Evolutionary conservation across 2,888 invertebrate species (phyloP), one percentile per base, ranked within the genome.

Genomic region (Callosobruchus maculatus): DNA sequence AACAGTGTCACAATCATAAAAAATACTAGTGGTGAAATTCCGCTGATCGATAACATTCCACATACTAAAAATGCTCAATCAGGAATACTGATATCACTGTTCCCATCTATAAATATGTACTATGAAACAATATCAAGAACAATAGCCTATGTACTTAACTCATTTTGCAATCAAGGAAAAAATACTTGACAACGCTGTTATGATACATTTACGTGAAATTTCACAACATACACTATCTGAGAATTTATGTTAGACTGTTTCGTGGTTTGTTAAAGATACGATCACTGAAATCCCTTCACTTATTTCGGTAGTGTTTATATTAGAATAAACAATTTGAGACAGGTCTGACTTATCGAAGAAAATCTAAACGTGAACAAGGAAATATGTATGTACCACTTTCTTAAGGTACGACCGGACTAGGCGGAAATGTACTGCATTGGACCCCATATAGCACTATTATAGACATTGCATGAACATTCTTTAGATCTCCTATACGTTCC

Each of bases 31-130:
- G 18, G 49, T 71, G 49, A 74, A 31, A 69, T 72, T 31, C 31
- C 74, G 66, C 70, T 72, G 70, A 21, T 73, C 68, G 70, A 70
- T 49, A 49, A 7, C 20, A 73, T 20, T 49, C 66, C 68, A 30
- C 30, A 70, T 71, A 22, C 66, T 67, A 67, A 70, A 72, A 71
- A 21, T 30, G 66, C 70, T 26, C 22, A 66, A 21, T 71, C 26
- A 20, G 4, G 21, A 72, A 66, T 67, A 20, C 68, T 67, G 30
- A 70, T 21, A 72, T 68, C 26, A 22, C 0, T 68, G 21, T 72
- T 20, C 31, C 20, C 21, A 72, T 21, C 71, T 21, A 71, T 71
- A 49, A 49, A 49, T 49, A 49, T 49, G 18, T 49, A 49, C 49
- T 49, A 13, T 49, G 18, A 49, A 49, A 13, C 13, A 18, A 49